Base-by-base conservation (phyloP, 2,888 invertebrate genomes). In the Agriotes lineatus region DNA sequence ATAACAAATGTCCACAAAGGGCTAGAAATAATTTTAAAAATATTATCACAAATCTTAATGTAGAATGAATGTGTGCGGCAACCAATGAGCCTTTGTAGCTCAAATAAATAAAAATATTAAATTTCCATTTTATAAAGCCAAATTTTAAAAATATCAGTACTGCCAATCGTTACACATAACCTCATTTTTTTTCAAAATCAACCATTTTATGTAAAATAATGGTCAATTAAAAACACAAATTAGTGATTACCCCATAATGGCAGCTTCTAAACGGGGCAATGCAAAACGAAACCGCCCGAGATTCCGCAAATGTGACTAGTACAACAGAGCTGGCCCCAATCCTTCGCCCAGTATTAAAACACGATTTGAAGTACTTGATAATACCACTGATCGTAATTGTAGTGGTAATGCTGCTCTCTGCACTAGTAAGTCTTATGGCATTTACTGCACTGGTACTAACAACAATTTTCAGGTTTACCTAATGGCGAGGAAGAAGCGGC, bases 381-480 rank as follows among this genome's bases (percentile, higher is more conserved):
- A 81, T 83, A 33, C 85, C 85, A 50, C 72, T 85, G 68, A 79
- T 82, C 67, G 83, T 84, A 22, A 77, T 85, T 59, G 75, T 82
- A 19, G 60, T 83, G 48, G 79, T 84, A 12, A 79, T 83, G 77
- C 48, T 83, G 18, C 76, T 84, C 25, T 81, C 84, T n/a, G 79
- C 81, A 50, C 72, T 84, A 77, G 84, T 85, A 79, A 79, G 75
- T n/a, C n/a, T n/a, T n/a, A n/a, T n/a, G n/a, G n/a, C n/a, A n/a
- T n/a, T n/a, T n/a, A n/a, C n/a, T n/a, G n/a, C n/a, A n/a, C n/a
- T n/a, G n/a, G n/a, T n/a, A n/a, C n/a, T n/a, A n/a, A n/a, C n/a
- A n/a, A n/a, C n/a, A n/a, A n/a, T n/a, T 76, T 79, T 18, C 71
- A 88, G 88, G 86, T 88, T 25, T 83, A 87, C 71, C 81, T 87